A percentile compares a stretch with the other conserved stretches of the same genome.
Evolutionary conservation across 2,888 invertebrate species (phyloP).

Genomic region (Auanema sp.): DNA sequence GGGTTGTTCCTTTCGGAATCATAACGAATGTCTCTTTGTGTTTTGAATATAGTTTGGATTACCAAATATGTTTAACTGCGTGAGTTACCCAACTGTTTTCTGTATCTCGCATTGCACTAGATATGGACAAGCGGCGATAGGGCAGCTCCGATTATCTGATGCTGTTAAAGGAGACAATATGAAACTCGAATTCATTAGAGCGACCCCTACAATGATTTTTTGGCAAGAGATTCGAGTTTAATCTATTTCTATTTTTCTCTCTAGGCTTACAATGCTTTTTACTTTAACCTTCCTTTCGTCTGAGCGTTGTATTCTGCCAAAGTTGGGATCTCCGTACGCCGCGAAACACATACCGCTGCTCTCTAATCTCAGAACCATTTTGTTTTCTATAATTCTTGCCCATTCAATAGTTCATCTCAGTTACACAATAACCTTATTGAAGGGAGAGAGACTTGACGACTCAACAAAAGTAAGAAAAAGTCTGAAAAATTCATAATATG

Average conservation of each 20-base stretch:
- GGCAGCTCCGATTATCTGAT: slow-evolving; percentile 32
- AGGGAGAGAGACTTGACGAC: not conserved
- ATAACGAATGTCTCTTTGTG: slow-evolving; percentile 44
- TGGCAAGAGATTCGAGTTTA: slow-evolving; percentile 20
- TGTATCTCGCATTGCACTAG: slow-evolving; percentile 11
- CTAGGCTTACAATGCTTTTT: slow-evolving; percentile 36
- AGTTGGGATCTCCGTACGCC: slow-evolving; percentile 41
- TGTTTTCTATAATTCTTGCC: slow-evolving; percentile 22
- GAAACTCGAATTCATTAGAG: slow-evolving; percentile 38
- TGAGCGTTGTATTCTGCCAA: slow-evolving; percentile 43
- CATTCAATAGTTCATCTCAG: slow-evolving; percentile 13
- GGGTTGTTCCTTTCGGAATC: slow-evolving; percentile 44
- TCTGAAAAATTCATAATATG: not conserved
- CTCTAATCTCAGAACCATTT: slow-evolving; percentile 39
- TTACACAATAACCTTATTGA: slow-evolving; percentile 12
- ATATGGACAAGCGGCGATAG: slow-evolving; percentile 32
- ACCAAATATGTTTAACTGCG: slow-evolving; percentile 36
- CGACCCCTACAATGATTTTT: slow-evolving; percentile 36
- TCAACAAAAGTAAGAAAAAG: not conserved
- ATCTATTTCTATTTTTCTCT: not conserved
- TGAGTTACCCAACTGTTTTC: slow-evolving; percentile 1
- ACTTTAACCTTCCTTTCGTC: slow-evolving; percentile 37
- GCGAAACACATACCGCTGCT: slow-evolving; percentile 45
- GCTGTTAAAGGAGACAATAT: slow-evolving; percentile 31
- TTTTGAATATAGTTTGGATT: slow-evolving; percentile 44